phyloP scores from a whole-genome alignment of 2,113 vertebrate species.

The Zosterops lateralis region DNA sequence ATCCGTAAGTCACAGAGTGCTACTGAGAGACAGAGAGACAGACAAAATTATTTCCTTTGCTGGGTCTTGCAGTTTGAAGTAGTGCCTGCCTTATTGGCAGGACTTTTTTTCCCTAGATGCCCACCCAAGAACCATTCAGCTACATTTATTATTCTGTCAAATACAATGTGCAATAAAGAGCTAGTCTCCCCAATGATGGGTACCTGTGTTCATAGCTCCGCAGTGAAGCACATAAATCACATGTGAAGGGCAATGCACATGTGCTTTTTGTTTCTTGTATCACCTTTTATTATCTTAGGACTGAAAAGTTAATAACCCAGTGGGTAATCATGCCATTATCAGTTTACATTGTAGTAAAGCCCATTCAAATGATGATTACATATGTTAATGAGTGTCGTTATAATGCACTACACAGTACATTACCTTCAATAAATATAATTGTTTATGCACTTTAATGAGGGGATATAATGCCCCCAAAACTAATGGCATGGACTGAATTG shows the following conservation, averaged over 20 bases:
- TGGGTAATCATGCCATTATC: conserved; percentile 84
- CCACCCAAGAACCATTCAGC: conserved; percentile 46
- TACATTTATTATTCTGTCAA: conserved; percentile 66
- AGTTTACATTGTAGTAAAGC: conserved; percentile 85
- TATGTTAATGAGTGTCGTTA: conserved; percentile 86
- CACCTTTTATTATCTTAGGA: conserved; percentile 83
- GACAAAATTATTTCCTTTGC: conserved; percentile 56
- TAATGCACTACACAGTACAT: conserved; percentile 86
- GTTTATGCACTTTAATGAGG: conserved; percentile 86
- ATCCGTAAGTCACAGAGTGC: conserved; percentile 8
- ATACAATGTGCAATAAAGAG: conserved; percentile 66
- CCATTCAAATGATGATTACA: conserved; percentile 86
- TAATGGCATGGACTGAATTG: conserved; percentile 83
- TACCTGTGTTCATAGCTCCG: conserved; percentile 59
- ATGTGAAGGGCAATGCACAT: conserved; percentile 53
- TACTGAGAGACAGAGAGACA: conserved; percentile 30
- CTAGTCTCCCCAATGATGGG: conserved; percentile 35
- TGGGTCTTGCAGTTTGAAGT: conserved; percentile 38
- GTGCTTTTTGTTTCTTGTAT: conserved; percentile 74
- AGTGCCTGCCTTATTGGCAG: conserved; percentile 3
- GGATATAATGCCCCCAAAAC: conserved; percentile 81
- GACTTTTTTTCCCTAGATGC: conserved; percentile 38
- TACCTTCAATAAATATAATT: conserved; percentile 90
- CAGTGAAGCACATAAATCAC: conserved; percentile 63
- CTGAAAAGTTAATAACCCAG: conserved; percentile 84